A percentile compares a stretch with the other conserved stretches of the same genome.
phyloP scores from a whole-genome alignment of 2,113 vertebrate genomes.

The Nanorana parkeri region DNA sequence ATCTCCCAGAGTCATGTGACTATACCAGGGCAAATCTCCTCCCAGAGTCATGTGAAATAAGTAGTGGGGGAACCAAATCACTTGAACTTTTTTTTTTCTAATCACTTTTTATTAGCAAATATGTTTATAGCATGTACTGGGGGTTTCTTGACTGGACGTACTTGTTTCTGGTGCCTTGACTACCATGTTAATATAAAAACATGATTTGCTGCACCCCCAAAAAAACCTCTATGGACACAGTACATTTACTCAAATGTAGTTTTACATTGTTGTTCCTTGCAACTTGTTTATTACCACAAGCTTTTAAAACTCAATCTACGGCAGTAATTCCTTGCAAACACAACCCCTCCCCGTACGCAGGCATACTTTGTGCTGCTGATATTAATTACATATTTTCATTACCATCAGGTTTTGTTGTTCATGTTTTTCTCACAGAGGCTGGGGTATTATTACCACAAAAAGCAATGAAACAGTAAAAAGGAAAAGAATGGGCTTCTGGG shows the following conservation, averaged over 20 bases:
- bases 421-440: conserved; percentile 75
- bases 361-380: conserved; percentile 82
- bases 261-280: neutral
- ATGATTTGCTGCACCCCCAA: neutral
- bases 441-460: conserved; percentile 86
- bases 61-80: too few relatives aligned
- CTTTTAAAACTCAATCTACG: conserved; percentile 83
- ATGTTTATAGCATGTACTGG: too few relatives aligned
- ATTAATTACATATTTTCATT: conserved; percentile 90
- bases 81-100: too few relatives aligned
- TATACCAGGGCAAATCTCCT: too few relatives aligned
- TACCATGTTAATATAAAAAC: too few relatives aligned
- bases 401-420: conserved; percentile 75
- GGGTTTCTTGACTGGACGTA: too few relatives aligned
- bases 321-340: conserved; percentile 83
- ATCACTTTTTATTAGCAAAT: too few relatives aligned
- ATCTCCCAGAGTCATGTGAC: too few relatives aligned
- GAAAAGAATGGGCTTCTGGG: conserved; percentile 86
- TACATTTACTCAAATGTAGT: neutral
- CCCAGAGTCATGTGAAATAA: too few relatives aligned
- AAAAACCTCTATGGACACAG: neutral
- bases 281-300: conserved; percentile 65
- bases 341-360: conserved; percentile 69
- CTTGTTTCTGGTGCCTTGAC: too few relatives aligned
- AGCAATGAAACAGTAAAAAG: conserved; percentile 84